Conservation (phyloP, 2,113 vertebrate genomes). For the Peucedramus taeniatus region DNA sequence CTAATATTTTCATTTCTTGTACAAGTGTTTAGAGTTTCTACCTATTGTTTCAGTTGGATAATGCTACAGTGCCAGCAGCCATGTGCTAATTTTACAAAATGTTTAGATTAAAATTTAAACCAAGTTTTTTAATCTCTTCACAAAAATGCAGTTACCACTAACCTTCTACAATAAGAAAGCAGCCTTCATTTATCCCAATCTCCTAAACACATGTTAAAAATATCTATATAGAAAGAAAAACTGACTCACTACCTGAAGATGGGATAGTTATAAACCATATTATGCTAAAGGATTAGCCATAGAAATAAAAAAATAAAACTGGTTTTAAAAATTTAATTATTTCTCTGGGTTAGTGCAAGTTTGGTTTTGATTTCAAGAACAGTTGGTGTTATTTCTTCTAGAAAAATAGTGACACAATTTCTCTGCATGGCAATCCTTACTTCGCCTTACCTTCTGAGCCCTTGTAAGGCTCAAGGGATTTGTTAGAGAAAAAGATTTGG, state of each 20-base stretch:
- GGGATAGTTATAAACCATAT: background rate
- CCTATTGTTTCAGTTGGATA: conserved; percentile 46
- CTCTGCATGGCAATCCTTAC: background rate
- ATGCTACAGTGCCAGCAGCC: conserved; percentile 35
- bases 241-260: background rate
- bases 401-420: background rate
- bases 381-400: background rate
- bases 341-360: background rate
- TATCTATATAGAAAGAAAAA: background rate
- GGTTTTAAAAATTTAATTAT: background rate
- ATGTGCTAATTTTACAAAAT: conserved; percentile 62
- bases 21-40: conserved; percentile 2
- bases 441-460: background rate
- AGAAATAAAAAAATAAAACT: background rate
- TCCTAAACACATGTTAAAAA: background rate
- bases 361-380: background rate
- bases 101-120: conserved; percentile 48
- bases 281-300: background rate
- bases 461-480: conserved; percentile 4
- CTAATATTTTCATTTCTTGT: conserved; percentile 18
- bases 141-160: background rate
- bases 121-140: conserved; percentile 33
- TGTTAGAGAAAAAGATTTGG: background rate
- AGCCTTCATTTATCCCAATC: background rate
- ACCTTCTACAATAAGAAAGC: background rate